Conservation (phyloP, 2,888 invertebrate genomes). For the Clepsis dumicolana region DNA sequence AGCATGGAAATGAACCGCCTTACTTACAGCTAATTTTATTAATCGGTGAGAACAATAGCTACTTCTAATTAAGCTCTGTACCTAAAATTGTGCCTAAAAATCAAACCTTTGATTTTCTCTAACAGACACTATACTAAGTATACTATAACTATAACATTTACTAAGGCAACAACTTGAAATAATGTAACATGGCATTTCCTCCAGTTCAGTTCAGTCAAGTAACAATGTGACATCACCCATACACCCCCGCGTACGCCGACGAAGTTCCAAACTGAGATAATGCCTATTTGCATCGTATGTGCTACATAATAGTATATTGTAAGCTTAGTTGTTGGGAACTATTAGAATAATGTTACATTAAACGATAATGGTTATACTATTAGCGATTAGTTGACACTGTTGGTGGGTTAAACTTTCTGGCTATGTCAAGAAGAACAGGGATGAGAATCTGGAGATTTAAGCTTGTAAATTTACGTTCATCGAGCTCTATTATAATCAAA, state of each 20-base stretch:
- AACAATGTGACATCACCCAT: slow-evolving; percentile 36
- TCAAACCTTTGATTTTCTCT: too few species aligned
- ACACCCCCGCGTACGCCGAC: slow-evolving; percentile 16
- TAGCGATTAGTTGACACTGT: not conserved
- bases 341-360: slow-evolving; percentile 3
- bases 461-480: too few species aligned
- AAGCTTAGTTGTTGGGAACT: slow-evolving; percentile 2
- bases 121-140: not conserved
- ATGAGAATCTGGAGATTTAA: too few species aligned
- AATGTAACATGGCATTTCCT: slow-evolving; percentile 24
- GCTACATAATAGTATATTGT: not conserved
- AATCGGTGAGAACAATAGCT: too few species aligned
- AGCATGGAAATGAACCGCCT: too few species aligned
- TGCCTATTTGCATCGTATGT: slow-evolving; percentile 30
- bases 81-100: too few species aligned
- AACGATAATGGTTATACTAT: not conserved
- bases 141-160: not conserved
- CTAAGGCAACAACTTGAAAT: not conserved
- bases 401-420: too few species aligned
- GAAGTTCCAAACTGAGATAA: slow-evolving; percentile 20
- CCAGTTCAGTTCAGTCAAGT: slow-evolving; percentile 22
- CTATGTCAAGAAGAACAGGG: too few species aligned
- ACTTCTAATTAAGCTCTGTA: too few species aligned
- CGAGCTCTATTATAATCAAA: too few species aligned
- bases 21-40: too few species aligned